Evolutionary conservation across 2,113 vertebrate species (phyloP).

Genomic region (Plecotus auritus): DNA sequence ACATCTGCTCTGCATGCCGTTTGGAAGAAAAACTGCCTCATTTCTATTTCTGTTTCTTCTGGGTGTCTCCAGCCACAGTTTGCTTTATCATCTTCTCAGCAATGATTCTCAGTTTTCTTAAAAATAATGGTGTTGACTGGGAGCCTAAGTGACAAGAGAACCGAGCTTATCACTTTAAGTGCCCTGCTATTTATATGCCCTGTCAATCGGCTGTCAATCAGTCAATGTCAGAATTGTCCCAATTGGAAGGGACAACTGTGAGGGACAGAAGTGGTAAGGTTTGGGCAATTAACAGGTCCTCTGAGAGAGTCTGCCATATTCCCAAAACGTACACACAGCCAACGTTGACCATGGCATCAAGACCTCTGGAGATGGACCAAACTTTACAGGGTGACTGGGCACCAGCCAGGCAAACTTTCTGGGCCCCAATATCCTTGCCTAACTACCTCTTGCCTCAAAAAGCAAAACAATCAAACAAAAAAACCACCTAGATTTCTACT

Average conservation of each 20-base stretch:
- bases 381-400: neutral
- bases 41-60: neutral
- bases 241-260: neutral
- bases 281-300: neutral
- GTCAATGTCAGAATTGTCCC: neutral
- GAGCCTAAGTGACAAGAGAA: neutral
- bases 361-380: neutral
- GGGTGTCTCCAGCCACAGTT: neutral
- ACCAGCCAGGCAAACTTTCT: neutral
- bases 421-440: neutral
- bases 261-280: neutral
- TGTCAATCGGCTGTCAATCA: neutral
- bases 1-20: neutral
- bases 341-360: neutral
- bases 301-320: accelerated
- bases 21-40: neutral
- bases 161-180: neutral
- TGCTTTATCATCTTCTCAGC: neutral
- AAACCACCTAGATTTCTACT: neutral
- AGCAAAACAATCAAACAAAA: neutral
- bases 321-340: neutral
- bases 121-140: neutral
- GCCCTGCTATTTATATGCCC: neutral
- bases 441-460: neutral
- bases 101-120: neutral